Evolutionary conservation across 2,797 vertebrate species (phyloP).

Genomic region (Acanthurus tractus): DNA sequence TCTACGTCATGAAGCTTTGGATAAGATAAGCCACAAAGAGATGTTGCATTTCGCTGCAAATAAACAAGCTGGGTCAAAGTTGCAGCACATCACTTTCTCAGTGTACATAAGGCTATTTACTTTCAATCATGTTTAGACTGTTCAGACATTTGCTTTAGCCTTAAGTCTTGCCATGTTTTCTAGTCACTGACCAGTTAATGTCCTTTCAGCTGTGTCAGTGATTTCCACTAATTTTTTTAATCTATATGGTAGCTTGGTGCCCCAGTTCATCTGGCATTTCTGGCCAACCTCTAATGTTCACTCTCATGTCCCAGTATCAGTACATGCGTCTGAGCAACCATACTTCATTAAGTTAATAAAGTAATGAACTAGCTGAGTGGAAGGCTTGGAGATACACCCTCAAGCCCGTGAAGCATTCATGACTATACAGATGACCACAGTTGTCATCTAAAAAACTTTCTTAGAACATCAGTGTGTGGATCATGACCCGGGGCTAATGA

Average conservation of each 20-base stretch:
- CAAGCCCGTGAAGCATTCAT: slow-evolving; percentile 43
- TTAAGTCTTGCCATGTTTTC: slow-evolving; percentile 9
- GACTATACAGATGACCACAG: slow-evolving; percentile 46
- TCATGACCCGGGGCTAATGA: slow-evolving; percentile 30
- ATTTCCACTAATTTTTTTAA: slow-evolving; percentile 30
- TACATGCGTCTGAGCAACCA: slow-evolving; percentile 50
- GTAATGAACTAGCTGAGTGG: slow-evolving; percentile 64
- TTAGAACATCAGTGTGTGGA: slow-evolving; percentile 28
- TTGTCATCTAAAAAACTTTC: slow-evolving; percentile 51
- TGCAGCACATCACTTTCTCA: too few relatives aligned
- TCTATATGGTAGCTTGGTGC: slow-evolving; percentile 18
- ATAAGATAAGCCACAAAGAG: slow-evolving; percentile 10
- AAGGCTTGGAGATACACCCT: slow-evolving; percentile 51
- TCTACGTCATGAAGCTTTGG: slow-evolving; percentile 1
- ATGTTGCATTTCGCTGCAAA: slow-evolving; percentile 6
- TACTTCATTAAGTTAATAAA: slow-evolving; percentile 78
- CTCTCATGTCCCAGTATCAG: slow-evolving; percentile 25
- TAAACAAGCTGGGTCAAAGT: too few relatives aligned
- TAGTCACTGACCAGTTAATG: slow-evolving; percentile 31
- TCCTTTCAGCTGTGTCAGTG: slow-evolving; percentile 29
- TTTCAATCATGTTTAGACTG: too few relatives aligned
- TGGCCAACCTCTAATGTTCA: slow-evolving; percentile 40
- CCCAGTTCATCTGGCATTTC: slow-evolving; percentile 16
- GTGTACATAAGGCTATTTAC: too few relatives aligned
- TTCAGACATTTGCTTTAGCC: too few relatives aligned